A percentile compares a stretch with the other conserved stretches of the same genome.
Evolutionary conservation across 2,888 invertebrate species (phyloP).

Genomic region (Tanytarsus gracilentus): DNA sequence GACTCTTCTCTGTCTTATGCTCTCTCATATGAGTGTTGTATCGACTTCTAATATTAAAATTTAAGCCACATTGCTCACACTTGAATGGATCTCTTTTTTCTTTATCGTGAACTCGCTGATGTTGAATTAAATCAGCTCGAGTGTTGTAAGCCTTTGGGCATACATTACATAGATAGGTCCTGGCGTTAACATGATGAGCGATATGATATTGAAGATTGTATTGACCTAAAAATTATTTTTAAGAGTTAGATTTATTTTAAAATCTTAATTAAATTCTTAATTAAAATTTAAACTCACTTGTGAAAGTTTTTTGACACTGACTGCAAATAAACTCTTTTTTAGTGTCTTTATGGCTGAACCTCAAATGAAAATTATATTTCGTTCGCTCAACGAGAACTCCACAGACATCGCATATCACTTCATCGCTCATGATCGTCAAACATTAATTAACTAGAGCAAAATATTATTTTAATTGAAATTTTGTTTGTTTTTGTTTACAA

Average conservation of each 20-base stretch:
- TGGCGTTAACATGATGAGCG: slow-evolving; percentile 9
- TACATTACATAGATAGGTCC: neutral
- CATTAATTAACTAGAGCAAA: neutral
- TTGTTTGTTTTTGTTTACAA: slow-evolving; percentile 9
- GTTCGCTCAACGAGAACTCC: neutral
- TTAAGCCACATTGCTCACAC: neutral
- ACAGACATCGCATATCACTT: slow-evolving; percentile 13
- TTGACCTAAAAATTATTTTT: neutral
- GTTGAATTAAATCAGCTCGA: slow-evolving; percentile 4
- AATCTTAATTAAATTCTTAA: too few relatives aligned
- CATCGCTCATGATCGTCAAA: neutral
- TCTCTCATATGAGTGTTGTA: slow-evolving; percentile 4
- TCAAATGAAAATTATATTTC: neutral
- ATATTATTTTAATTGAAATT: neutral
- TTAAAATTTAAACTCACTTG: slow-evolving; percentile 6
- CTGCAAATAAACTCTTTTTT: neutral
- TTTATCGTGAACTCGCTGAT: neutral
- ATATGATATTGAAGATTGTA: slow-evolving; percentile 12
- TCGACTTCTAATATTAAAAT: neutral
- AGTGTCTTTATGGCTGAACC: neutral
- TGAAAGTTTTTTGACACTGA: slow-evolving; percentile 5
- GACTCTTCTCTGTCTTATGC: neutral
- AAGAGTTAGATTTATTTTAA: neutral
- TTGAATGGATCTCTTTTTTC: slow-evolving; percentile 3
- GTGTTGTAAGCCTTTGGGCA: slow-evolving; percentile 7